Evolutionary conservation across 1,140 invertebrate species (phyloP).

Genomic region (Maconellicoccus hirsutus): DNA sequence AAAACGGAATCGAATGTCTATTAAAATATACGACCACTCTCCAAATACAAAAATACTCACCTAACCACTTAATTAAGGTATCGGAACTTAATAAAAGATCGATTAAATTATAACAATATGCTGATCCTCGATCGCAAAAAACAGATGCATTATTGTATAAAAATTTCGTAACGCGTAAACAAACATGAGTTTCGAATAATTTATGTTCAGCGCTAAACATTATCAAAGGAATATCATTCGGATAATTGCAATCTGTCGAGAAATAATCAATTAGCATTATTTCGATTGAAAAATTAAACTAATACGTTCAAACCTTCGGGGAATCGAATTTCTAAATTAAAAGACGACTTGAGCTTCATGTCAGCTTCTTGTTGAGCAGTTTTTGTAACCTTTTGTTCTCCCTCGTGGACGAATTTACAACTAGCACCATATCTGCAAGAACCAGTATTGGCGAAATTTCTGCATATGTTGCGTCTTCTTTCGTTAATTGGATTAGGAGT

Average conservation of each 20-base stretch:
- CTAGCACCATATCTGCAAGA: background rate
- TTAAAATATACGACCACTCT: background rate
- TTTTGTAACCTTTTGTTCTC: background rate
- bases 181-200: background rate
- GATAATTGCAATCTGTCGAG: slow-evolving; percentile 11
- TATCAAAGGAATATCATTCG: background rate
- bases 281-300: background rate
- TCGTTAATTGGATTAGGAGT: background rate
- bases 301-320: background rate
- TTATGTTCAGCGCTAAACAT: background rate
- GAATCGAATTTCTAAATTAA: slow-evolving; percentile 5
- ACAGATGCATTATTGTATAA: background rate
- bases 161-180: background rate
- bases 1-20: background rate
- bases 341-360: background rate
- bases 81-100: background rate
- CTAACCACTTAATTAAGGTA: background rate
- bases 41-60: background rate
- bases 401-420: background rate
- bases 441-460: background rate
- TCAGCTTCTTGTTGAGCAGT: background rate
- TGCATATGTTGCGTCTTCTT: background rate
- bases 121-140: background rate
- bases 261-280: background rate
- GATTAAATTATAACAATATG: slow-evolving; percentile 3